phyloP scores from a whole-genome alignment of 2,113 vertebrate genomes.

The Bubalus kerabau region DNA sequence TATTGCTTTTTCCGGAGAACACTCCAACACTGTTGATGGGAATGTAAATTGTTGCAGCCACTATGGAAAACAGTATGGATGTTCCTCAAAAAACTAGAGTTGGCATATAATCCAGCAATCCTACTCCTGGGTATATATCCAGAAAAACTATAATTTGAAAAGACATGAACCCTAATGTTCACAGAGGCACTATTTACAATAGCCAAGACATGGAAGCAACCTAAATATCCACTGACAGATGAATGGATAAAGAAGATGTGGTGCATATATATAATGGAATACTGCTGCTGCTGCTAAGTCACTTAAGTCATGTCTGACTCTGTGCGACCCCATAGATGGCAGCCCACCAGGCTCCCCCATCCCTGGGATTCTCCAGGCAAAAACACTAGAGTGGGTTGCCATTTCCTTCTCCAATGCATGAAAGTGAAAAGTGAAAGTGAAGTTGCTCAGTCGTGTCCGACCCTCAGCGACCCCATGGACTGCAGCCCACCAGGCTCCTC shows the following conservation, averaged over 20 bases:
- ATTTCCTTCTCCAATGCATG: no score
- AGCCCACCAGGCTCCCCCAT: no score
- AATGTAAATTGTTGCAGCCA: background rate
- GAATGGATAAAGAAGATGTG: background rate
- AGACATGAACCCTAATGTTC: background rate
- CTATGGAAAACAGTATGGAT: background rate
- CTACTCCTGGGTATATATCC: background rate
- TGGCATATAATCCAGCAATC: background rate
- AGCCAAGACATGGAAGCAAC: background rate
- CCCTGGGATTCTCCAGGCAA: no score
- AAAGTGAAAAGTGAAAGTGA: no score
- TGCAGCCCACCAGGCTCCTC: no score
- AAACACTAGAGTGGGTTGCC: no score
- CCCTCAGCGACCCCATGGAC: no score
- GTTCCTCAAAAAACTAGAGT: background rate
- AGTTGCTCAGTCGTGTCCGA: no score
- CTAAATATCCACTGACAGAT: background rate
- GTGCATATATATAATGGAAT: background rate
- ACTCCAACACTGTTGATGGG: background rate
- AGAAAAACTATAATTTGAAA: background rate
- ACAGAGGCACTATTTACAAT: background rate
- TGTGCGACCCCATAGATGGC: no score
- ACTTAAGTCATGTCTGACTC: rapidly evolving
- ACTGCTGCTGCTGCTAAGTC: no score
- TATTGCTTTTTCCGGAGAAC: background rate